Evolutionary conservation across 2,113 vertebrate genomes (phyloP), one percentile per base, ranked within the genome.

Genomic region (Tupaia tana): DNA sequence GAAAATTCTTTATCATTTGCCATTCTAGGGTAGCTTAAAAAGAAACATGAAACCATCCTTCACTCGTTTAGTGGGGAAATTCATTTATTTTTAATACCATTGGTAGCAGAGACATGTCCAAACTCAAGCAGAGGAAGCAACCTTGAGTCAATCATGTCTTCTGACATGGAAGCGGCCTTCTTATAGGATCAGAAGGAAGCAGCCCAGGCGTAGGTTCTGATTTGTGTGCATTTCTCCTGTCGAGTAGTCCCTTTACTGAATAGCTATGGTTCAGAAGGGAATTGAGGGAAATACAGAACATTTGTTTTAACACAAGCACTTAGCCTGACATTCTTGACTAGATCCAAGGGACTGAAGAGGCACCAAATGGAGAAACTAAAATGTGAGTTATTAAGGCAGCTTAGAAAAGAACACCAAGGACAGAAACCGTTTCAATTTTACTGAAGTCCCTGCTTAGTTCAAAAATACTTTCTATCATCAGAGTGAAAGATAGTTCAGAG

Each of bases 341-440:
- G 63, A 61, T 64, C 69, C 24, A 27, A 91, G 34, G 24, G 9
- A 63, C 56, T 14, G 1, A 63, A 66, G 59, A 79, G 71, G 74
- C 78, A 80, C 25, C 64, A 58, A 59, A 88, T 56, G 61, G 56
- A 80, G 67, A 19, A 66, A 70, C 9, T 77, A 63, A 77, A 71
- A 58, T 3, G 31, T 70, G 84, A 96, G 20, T 95, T 88, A 71
- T 82, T 63, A 91, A 19, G 6, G 19, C 2, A 7, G 52, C 31
- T 81, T 75, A n/a, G 24, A 67, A 81, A 89, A 89, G n/a, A 63
- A 15, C 56, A n/a, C 11, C 12, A 29, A 82, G 31, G 24, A 93
- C 13, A 87, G 67, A 87, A 96, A 20, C 16, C 20, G n/a, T 81
- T 94, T 78, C 31, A n/a, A 31, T 63, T 90, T 75, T 31, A 43